Percentiles rank a stretch among this genome's conserved stretches.
Evolutionary conservation across 2,888 invertebrate genomes (phyloP).

Genomic region (Boloria selene): DNA sequence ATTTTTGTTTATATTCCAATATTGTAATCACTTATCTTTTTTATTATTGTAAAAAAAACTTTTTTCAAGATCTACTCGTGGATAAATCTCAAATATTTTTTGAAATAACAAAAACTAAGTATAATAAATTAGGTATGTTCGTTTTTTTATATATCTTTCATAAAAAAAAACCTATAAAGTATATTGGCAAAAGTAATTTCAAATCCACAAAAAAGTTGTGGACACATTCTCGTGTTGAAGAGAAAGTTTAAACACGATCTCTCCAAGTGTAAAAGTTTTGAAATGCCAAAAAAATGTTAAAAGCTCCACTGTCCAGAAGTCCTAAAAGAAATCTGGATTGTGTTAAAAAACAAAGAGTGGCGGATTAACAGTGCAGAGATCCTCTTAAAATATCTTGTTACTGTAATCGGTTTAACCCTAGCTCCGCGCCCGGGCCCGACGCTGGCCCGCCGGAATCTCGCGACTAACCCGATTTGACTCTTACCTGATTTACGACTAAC

Average conservation of each 20-base stretch:
- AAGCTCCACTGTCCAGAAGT: constrained; percentile 26
- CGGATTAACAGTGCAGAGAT: constrained; percentile 49
- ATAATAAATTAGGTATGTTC: too few species aligned
- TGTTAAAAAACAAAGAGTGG: constrained; percentile 43
- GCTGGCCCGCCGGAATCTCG: constrained; percentile 48
- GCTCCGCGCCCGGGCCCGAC: constrained; percentile 48
- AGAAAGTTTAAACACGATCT: constrained; percentile 25
- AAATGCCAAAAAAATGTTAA: constrained; percentile 31
- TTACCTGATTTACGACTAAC: constrained; percentile 54
- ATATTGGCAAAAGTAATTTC: neutral
- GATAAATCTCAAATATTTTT: too few species aligned
- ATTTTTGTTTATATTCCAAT: constrained; percentile 5
- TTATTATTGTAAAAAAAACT: neutral
- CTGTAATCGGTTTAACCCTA: constrained; percentile 72
- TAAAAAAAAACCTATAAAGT: too few species aligned
- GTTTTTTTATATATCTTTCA: too few species aligned
- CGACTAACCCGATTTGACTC: constrained; percentile 58
- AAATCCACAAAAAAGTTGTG: constrained; percentile 16
- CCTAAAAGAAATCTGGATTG: constrained; percentile 35
- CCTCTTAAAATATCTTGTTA: constrained; percentile 74
- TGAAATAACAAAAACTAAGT: too few species aligned
- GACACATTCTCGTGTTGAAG: constrained; percentile 34
- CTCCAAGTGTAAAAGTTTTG: constrained; percentile 32
- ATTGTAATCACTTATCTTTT: constrained; percentile 1
- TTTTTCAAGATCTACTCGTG: too few species aligned